Evolutionary conservation across 2,888 invertebrate genomes (phyloP), one percentile per base, ranked within the genome.

Genomic region (Microplitis deprimator): DNA sequence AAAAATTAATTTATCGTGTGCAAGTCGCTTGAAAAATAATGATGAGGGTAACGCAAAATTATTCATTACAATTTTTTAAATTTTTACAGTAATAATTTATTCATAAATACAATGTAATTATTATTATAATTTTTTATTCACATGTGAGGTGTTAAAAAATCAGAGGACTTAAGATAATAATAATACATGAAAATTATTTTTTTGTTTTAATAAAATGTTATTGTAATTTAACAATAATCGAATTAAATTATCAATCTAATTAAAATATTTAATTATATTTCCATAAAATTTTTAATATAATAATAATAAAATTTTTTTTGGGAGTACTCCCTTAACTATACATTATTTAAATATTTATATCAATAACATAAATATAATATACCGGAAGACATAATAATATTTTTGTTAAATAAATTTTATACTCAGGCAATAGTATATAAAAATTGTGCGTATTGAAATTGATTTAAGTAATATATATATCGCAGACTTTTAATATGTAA

Each of bases 61-160:
- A 29, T 68, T 50, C 29, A 16, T 72, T 64, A 70, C 29, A 29
- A 29, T 29, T 29, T 29, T 3, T 3, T 29, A n/a, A n/a, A 67
- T 71, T 40, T 50, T 76, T 80, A 79, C 84, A 84, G 84, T 81
- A 85, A 84, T 86, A 83, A 84, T 86, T 85, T 86, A 85, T 85
- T 86, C 82, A 85, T 84, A 85, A 85, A 85, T 84, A 84, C 83
- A 85, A 68, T 81, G 79, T 81, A 80, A 82, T 82, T 80, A 77
- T 81, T 72, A 78, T 80, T 68, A 50, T 73, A n/a, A 75, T 80
- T 83, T 83, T 80, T 80, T 82, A 81, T 73, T 79, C 79, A 77
- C 62, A 20, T 62, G 4, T 62, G 61, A 69, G 29, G 74, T 62
- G 70, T 40, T 75, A 69, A 62, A 62, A 62, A 62, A 62, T 62